Base-by-base conservation (phyloP, 2,888 invertebrate species). In the Eulithis prunata region DNA sequence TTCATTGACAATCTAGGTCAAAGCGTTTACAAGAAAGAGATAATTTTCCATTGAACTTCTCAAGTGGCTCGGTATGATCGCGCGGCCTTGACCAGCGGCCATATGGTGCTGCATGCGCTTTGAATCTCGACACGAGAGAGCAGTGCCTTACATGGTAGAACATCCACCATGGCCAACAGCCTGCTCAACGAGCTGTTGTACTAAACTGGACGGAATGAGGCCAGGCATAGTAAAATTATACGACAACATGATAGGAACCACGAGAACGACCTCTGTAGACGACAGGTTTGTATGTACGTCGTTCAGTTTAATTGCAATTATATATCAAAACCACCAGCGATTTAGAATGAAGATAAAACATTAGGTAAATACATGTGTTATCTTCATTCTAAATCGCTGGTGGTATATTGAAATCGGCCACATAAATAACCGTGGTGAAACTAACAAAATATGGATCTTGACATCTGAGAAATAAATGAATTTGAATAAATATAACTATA, bases 1-100 rank as follows among this genome's bases (percentile, higher is more conserved):
- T 75, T 71, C 76, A 76, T 75, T 78, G 69, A 57, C 66, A 73
- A 81, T 79, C 74, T 82, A 72, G 82, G 82, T 78, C 80, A 77
- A 41, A 77, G 55, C 70, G 73, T 76, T 77, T 75, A 77, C 75
- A 76, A 70, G 75, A 79, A 80, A 79, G 73, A 78, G 70, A 77
- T 81, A 80, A 80, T 81, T 79, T 76, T 79, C 71, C 83, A 81
- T 80, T 82, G 79, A 81, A 81, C 78, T 78, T 77, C 75, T 80
- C 76, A 67, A 78, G 77, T 75, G 78, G 73, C 71, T 71, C 72
- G 77, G 78, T 78, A 78, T 75, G 74, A 74, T 71, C 76, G 73
- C 69, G 68, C 77, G 83, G 78, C 89, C 89, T 88, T 89, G 89
- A 89, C 88, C 85, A 76, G 78, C 63, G 72, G 78, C 84, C 87